A percentile compares a stretch with the other conserved stretches of the same genome.
Evolutionary conservation across 2,797 vertebrate genomes (phyloP).

Genomic region (Harpagifer antarcticus): DNA sequence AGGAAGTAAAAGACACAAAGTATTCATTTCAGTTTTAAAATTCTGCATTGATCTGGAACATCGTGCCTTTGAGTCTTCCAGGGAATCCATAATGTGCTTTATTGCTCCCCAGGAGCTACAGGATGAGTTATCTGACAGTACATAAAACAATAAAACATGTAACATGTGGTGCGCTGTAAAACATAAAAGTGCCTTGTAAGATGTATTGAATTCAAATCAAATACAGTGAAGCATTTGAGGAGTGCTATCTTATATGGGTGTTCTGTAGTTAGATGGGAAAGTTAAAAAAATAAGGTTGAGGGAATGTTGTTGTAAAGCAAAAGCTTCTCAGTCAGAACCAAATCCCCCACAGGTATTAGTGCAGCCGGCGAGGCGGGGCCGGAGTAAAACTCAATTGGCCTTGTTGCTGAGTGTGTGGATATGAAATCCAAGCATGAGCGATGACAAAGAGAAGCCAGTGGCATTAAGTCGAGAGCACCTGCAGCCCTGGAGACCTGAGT

Average conservation of each 20-base stretch:
- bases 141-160: not conserved
- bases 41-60: constrained; percentile 2
- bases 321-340: constrained; percentile 52
- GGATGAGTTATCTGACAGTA: constrained; percentile 18
- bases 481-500: constrained; percentile 56
- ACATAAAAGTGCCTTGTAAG: constrained; percentile 14
- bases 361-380: constrained; percentile 43
- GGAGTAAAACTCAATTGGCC: constrained; percentile 46
- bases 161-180: not conserved
- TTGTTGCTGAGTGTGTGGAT: constrained; percentile 57
- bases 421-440: constrained; percentile 68
- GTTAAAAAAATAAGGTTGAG: constrained; percentile 10
- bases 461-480: constrained; percentile 66
- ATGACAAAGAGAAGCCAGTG: constrained; percentile 57
- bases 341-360: constrained; percentile 60
- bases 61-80: constrained; percentile 1
- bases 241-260: constrained; percentile 37
- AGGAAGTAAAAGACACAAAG: constrained; percentile 1
- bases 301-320: constrained; percentile 52
- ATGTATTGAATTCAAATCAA: constrained; percentile 41
- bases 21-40: constrained; percentile 3
- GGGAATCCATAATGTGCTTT: constrained; percentile 6
- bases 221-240: constrained; percentile 28
- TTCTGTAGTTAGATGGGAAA: constrained; percentile 16
- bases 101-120: constrained; percentile 22